phyloP scores from a whole-genome alignment of 2,888 invertebrate species.

The Perithous albicinctus region DNA sequence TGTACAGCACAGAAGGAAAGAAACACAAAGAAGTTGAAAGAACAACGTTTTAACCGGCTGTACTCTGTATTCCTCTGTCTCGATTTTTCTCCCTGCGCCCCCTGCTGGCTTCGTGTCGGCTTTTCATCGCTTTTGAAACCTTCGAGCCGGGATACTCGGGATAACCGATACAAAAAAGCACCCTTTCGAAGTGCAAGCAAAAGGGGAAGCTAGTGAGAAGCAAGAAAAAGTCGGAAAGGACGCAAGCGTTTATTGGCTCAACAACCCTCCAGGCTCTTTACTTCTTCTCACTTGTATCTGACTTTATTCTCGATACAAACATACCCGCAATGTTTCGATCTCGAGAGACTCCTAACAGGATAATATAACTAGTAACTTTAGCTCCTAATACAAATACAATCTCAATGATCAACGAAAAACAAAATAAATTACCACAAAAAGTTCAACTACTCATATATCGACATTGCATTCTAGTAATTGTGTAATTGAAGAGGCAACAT shows the following conservation, averaged over 20 bases:
- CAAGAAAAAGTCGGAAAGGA: slow-evolving; percentile 31
- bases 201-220: slow-evolving; percentile 5
- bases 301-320: slow-evolving; percentile 31
- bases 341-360: background rate
- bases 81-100: slow-evolving; percentile 27
- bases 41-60: slow-evolving; percentile 51
- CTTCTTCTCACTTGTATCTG: slow-evolving; percentile 20
- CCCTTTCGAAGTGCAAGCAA: background rate
- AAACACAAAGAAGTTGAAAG: slow-evolving; percentile 34
- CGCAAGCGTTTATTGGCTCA: slow-evolving; percentile 50
- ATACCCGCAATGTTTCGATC: slow-evolving; percentile 13
- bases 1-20: slow-evolving; percentile 3
- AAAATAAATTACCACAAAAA: background rate
- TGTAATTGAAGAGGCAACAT: too few species aligned
- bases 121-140: slow-evolving; percentile 31
- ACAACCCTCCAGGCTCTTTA: slow-evolving; percentile 40
- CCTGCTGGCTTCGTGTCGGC: background rate
- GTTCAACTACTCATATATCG: too few species aligned
- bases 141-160: background rate
- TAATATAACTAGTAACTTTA: background rate
- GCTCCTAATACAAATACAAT: background rate
- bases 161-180: background rate
- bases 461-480: too few species aligned
- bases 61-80: background rate
- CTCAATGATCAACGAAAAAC: background rate